These are phyloP conservation scores for Eristalis tenax DNA, from an alignment of 2,888 invertebrate genomes.

Conservation along the genomic window DNA sequence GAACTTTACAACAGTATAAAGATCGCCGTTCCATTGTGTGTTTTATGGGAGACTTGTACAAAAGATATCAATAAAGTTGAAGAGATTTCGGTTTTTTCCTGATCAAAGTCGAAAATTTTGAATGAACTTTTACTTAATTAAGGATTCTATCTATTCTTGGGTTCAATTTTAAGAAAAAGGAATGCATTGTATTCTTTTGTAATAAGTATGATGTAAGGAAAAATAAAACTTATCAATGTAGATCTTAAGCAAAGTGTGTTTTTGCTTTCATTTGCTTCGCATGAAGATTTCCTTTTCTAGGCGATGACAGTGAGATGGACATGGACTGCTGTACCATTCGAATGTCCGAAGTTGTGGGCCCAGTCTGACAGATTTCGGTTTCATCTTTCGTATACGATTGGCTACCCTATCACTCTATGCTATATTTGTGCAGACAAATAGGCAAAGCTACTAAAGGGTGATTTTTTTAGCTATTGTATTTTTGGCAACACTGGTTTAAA, in stretches of 20 bases:
- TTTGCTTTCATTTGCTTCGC: not conserved
- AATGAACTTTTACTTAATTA: not conserved
- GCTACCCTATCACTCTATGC: no score
- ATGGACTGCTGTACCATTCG: no score
- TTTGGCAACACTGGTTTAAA: no score
- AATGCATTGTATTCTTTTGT: slow-evolving; percentile 32
- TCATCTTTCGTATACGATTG: no score
- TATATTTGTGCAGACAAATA: no score
- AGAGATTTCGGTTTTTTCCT: slow-evolving; percentile 40
- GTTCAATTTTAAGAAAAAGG: slow-evolving; percentile 13
- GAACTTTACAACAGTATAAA: slow-evolving; percentile 4
- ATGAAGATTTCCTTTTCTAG: not conserved
- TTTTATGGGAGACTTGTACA: slow-evolving; percentile 49
- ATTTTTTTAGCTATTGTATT: no score
- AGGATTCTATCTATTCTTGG: not conserved
- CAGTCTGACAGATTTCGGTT: no score
- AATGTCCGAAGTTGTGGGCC: no score
- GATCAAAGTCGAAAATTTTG: not conserved
- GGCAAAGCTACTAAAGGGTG: no score
- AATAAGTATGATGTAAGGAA: slow-evolving; percentile 50
- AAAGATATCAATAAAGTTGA: slow-evolving; percentile 26
- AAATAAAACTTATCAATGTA: slow-evolving; percentile 40
- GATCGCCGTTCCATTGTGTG: slow-evolving; percentile 38
- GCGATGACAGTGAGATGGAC: no score
- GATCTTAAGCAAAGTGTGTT: not conserved